A percentile compares a stretch with the other conserved stretches of the same genome.
Conservation (phyloP, 2,113 vertebrate genomes). For the Sylvietta virens region DNA sequence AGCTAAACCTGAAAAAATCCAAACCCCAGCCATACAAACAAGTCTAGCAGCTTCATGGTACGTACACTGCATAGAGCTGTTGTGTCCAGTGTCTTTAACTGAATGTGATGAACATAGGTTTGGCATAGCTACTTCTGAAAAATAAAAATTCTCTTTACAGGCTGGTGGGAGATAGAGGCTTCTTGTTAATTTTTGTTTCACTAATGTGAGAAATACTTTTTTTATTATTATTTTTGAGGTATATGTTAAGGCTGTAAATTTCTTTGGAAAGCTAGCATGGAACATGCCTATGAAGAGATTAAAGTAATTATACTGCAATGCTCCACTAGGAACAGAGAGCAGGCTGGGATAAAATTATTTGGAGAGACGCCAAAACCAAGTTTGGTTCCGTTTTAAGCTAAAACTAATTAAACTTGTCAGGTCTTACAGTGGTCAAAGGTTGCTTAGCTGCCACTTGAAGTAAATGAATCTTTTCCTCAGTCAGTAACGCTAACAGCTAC, state of each 20-base stretch:
- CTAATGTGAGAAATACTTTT: background rate
- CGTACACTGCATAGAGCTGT: background rate
- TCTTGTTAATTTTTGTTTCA: background rate
- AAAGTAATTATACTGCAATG: constrained; percentile 55
- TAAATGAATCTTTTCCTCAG: constrained; percentile 27
- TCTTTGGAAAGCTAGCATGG: constrained; percentile 51
- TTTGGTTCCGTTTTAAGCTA: constrained; percentile 51
- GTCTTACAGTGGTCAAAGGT: constrained; percentile 30
- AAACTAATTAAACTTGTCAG: constrained; percentile 62
- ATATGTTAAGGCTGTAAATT: constrained; percentile 13
- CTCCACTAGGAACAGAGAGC: constrained; percentile 35
- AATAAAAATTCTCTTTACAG: background rate
- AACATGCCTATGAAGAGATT: constrained; percentile 56
- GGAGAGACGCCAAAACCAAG: constrained; percentile 21
- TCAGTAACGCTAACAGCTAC: background rate
- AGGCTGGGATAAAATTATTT: constrained; percentile 51
- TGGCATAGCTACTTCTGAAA: background rate
- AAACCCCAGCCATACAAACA: background rate
- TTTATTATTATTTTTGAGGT: background rate
- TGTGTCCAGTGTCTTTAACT: background rate
- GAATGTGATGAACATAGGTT: background rate
- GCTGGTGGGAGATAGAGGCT: background rate
- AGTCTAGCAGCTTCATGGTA: background rate
- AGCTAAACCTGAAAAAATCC: background rate
- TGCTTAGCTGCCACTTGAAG: constrained; percentile 21